phyloP scores from a whole-genome alignment of 1,140 invertebrate genomes.

The Cydia fagiglandana region DNA sequence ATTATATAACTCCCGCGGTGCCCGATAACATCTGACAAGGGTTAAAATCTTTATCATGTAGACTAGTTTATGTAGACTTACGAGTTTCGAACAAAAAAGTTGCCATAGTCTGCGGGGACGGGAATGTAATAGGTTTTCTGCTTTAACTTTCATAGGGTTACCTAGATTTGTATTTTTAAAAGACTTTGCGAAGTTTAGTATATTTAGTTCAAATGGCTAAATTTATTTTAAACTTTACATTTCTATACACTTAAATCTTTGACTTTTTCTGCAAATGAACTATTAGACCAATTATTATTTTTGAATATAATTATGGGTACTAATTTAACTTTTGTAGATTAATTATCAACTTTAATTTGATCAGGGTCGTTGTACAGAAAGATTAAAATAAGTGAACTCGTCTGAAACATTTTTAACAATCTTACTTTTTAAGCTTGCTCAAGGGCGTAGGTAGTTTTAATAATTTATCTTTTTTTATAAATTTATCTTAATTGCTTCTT shows the following conservation, averaged over 20 bases:
- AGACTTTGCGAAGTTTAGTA: background rate
- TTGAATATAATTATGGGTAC: background rate
- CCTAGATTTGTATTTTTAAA: background rate
- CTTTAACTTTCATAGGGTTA: background rate
- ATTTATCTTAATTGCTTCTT: too few species aligned
- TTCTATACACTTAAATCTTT: background rate
- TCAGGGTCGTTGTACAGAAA: too few species aligned
- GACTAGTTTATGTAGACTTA: background rate
- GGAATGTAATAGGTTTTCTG: background rate
- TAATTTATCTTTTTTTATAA: too few species aligned
- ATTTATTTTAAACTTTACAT: background rate
- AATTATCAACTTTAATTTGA: too few species aligned
- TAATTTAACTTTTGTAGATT: too few species aligned
- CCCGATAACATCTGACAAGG: background rate
- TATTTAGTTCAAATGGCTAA: background rate
- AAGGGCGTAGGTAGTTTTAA: too few species aligned
- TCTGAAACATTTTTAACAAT: too few species aligned
- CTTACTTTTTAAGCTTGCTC: too few species aligned
- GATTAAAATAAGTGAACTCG: too few species aligned
- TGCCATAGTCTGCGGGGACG: background rate
- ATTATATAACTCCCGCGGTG: background rate
- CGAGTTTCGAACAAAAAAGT: constrained; percentile 17
- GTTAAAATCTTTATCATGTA: constrained; percentile 19
- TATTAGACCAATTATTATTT: background rate
- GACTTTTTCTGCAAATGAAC: background rate